These are phyloP conservation scores for Anticlea derivata DNA, from an alignment of 2,888 invertebrate genomes.

Conservation along the genomic window DNA sequence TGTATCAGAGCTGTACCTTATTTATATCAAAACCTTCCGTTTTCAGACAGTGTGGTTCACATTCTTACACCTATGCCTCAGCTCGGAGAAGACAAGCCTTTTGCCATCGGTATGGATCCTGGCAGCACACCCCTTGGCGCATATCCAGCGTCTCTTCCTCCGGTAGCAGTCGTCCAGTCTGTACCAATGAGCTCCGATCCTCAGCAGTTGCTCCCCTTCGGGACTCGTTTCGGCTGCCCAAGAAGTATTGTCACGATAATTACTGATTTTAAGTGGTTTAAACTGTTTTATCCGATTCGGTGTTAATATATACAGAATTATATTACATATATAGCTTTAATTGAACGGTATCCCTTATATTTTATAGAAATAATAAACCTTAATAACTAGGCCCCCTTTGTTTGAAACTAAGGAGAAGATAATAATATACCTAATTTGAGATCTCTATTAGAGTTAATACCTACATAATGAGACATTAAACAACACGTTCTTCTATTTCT, in stretches of 20 bases:
- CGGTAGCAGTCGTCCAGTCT: slow-evolving; percentile 63
- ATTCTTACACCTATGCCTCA: slow-evolving; percentile 60
- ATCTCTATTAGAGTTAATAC: not conserved
- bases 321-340: too few species aligned
- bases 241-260: slow-evolving; percentile 10
- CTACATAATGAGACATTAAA: too few species aligned
- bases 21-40: too few species aligned
- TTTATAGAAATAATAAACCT: not conserved
- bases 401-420: not conserved
- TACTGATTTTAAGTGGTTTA: too few species aligned
- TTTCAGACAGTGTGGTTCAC: slow-evolving; percentile 57
- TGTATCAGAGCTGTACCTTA: too few species aligned
- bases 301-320: too few species aligned
- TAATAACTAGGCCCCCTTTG: not conserved
- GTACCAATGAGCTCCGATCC: slow-evolving; percentile 71
- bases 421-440: not conserved
- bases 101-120: slow-evolving; percentile 72
- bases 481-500: too few species aligned
- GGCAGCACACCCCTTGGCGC: slow-evolving; percentile 73
- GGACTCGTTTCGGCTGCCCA: slow-evolving; percentile 21
- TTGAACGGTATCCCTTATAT: too few species aligned
- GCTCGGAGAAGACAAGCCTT: slow-evolving; percentile 65
- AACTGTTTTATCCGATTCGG: not conserved
- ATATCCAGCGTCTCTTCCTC: slow-evolving; percentile 69
- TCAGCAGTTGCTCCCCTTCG: slow-evolving; percentile 54